A percentile compares a stretch with the other conserved stretches of the same genome.
These are phyloP conservation scores for Serilophus lunatus DNA, from an alignment of 2,113 vertebrate genomes.

Conservation along the genomic window DNA sequence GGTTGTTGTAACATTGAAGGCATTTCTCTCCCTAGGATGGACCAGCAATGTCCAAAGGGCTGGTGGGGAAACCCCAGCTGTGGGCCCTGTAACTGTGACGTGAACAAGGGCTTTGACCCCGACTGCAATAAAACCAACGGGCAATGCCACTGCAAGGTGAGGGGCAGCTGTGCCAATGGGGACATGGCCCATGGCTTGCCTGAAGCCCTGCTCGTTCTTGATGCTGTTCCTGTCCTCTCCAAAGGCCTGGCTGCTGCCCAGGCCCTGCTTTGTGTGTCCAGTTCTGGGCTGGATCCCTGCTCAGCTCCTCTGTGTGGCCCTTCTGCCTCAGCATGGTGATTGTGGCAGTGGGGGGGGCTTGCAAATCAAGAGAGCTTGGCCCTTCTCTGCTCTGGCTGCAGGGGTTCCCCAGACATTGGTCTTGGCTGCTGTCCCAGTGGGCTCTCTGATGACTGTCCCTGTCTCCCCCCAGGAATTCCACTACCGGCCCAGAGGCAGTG, in stretches of 20 bases:
- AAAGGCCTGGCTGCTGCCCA: neutral
- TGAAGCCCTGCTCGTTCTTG: neutral
- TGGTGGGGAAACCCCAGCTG: slow-evolving; percentile 97
- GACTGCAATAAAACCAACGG: slow-evolving; percentile 95
- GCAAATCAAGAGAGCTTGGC: neutral
- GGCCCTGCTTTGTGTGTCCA: neutral
- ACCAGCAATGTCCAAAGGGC: slow-evolving; percentile 94
- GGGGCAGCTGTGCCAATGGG: neutral
- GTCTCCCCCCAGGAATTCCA: slow-evolving; percentile 86
- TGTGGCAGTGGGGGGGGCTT: neutral
- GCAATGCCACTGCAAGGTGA: slow-evolving; percentile 95
- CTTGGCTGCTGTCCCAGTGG: accelerated
- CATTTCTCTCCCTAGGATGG: slow-evolving; percentile 77
- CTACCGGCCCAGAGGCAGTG: slow-evolving; percentile 82
- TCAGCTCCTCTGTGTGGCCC: neutral
- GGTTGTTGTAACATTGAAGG: neutral
- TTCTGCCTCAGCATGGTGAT: neutral
- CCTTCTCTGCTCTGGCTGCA: neutral
- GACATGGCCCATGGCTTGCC: neutral
- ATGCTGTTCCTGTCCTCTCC: neutral
- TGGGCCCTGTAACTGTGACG: slow-evolving; percentile 93
- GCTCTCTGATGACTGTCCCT: slow-evolving; percentile 19
- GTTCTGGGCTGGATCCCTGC: neutral
- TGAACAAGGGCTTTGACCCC: slow-evolving; percentile 88
- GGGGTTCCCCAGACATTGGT: neutral